Percentiles rank a stretch among this genome's conserved stretches.
phyloP scores from a whole-genome alignment of 2,113 vertebrate genomes.

The Scartelaos histophorus region DNA sequence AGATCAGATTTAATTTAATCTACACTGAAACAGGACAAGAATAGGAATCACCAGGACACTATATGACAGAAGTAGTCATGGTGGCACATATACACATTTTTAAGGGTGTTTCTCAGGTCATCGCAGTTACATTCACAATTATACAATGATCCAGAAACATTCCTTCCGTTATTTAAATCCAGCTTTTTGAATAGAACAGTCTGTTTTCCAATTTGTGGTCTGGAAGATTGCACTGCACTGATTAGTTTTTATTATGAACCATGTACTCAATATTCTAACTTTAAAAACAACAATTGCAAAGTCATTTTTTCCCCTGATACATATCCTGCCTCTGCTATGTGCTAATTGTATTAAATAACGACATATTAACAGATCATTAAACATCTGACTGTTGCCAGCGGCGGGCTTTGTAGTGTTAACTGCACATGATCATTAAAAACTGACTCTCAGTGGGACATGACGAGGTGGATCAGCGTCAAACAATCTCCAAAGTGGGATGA shows the following conservation, averaged over 20 bases:
- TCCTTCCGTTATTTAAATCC: neutral
- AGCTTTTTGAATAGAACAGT: neutral
- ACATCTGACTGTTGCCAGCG: neutral
- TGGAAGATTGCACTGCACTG: neutral
- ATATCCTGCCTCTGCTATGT: neutral
- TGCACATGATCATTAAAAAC: slow-evolving; percentile 6
- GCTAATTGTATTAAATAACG: neutral
- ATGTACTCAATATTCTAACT: too few species aligned
- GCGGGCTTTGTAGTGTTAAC: neutral
- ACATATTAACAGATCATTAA: neutral
- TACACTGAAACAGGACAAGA: slow-evolving; percentile 44
- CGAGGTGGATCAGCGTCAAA: slow-evolving; percentile 33
- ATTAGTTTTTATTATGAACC: too few species aligned
- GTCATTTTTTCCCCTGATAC: too few species aligned
- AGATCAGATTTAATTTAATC: slow-evolving; percentile 53
- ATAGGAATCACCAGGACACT: slow-evolving; percentile 14
- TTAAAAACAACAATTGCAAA: too few species aligned
- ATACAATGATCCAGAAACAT: neutral
- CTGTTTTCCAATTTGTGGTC: neutral
- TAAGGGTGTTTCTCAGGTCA: neutral
- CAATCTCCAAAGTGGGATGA: slow-evolving; percentile 53
- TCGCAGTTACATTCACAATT: neutral
- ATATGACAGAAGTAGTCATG: neutral
- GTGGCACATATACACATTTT: neutral
- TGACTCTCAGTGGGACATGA: neutral